A percentile compares a stretch with the other conserved stretches of the same genome.
Evolutionary conservation across 1,140 invertebrate species (phyloP).

Genomic region (Conus betulinus): DNA sequence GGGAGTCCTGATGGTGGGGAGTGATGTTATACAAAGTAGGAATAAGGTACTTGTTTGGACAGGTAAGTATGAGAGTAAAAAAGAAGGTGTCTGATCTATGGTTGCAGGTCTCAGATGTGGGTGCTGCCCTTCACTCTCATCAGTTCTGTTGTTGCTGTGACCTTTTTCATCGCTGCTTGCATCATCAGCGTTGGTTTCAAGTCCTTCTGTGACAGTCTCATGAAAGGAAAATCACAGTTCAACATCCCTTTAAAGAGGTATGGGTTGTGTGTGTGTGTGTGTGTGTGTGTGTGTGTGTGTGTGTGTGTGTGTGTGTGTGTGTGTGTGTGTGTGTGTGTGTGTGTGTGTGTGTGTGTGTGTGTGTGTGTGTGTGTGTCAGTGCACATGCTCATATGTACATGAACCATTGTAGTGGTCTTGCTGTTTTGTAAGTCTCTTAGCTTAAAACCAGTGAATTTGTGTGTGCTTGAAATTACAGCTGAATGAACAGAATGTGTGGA

Average conservation of each 20-base stretch:
- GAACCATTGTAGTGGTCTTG: too few relatives aligned
- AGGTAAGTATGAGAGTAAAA: background rate
- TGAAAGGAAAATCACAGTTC: background rate
- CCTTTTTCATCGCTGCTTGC: conserved; percentile 55
- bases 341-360: background rate
- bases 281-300: background rate
- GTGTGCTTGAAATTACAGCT: too few relatives aligned
- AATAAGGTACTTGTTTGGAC: too few relatives aligned
- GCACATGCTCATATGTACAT: too few relatives aligned
- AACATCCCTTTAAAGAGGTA: too few relatives aligned
- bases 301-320: background rate
- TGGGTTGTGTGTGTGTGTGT: background rate
- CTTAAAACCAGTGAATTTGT: too few relatives aligned
- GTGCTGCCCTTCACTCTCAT: conserved; percentile 60
- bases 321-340: too few relatives aligned
- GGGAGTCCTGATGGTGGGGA: background rate
- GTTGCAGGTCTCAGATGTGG: conserved; percentile 65
- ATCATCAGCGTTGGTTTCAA: conserved; percentile 61
- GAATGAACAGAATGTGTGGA: too few relatives aligned
- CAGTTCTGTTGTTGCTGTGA: conserved; percentile 48
- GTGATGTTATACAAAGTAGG: background rate
- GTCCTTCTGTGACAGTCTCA: conserved; percentile 50
- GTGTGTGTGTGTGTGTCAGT: too few relatives aligned
- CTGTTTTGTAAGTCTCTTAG: too few relatives aligned
- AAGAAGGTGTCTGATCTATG: background rate